Conservation (phyloP, 2,888 invertebrate species). For the Polydesmus complanatus region DNA sequence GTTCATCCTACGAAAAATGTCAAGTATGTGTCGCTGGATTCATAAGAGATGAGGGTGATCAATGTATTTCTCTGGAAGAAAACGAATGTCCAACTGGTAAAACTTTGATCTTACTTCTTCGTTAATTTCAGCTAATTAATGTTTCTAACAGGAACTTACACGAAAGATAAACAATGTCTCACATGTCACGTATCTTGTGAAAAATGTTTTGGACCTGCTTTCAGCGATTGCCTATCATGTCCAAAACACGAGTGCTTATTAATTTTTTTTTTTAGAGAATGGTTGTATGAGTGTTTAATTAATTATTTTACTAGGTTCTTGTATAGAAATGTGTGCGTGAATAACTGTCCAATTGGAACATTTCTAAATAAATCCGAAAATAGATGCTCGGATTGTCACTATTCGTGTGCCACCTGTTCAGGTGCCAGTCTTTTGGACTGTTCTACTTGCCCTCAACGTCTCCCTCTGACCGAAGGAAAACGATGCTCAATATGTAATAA, state of each 20-base stretch:
- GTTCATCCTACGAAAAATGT: background rate
- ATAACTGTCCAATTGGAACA: conserved; percentile 18
- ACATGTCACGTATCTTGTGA: conserved; percentile 65
- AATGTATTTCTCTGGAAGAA: background rate
- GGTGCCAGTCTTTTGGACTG: conserved; percentile 1
- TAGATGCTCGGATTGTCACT: conserved; percentile 12
- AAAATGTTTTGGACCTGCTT: conserved; percentile 62
- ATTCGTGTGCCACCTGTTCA: conserved; percentile 15
- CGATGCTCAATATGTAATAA: background rate
- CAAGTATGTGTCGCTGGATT: background rate
- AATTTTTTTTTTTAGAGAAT: background rate
- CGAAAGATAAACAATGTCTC: conserved; percentile 39
- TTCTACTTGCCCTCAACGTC: background rate
- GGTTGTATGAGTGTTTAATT: conserved; percentile 16
- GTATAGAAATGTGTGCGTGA: conserved; percentile 13
- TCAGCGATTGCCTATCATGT: conserved; percentile 68
- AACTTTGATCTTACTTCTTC: background rate
- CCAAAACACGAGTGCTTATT: conserved; percentile 47
- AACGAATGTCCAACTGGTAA: background rate
- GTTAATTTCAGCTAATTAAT: background rate
- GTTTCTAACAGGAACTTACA: background rate
- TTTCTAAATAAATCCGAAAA: conserved; percentile 13
- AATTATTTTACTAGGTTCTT: conserved; percentile 14
- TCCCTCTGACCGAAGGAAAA: background rate
- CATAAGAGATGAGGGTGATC: background rate